Evolutionary conservation across 2,888 invertebrate genomes (phyloP), one percentile per base, ranked within the genome.

Genomic region (Cremastobaeus sp.): DNA sequence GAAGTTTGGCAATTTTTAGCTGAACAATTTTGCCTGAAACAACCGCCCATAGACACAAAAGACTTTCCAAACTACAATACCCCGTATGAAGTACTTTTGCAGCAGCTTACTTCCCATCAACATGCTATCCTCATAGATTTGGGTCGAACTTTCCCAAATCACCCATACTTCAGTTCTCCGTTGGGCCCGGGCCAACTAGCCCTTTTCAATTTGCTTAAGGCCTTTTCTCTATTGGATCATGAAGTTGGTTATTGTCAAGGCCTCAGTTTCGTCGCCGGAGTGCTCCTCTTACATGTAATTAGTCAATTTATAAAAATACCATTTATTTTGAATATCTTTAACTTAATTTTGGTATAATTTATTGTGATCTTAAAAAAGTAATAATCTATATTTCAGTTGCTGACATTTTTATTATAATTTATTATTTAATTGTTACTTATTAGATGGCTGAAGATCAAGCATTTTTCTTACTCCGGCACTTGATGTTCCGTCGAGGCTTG

Each of bases 181-280:
- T 88, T 98, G 32, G 98, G 98, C 0, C 93, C 96, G 0, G 98
- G 98, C 0, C 98, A 98, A 84, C 88, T 98, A 74, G 95, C 97
- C 0, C 88, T 99, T 1, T 99, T 97, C 88, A 98, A 98, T 89
- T 89, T 98, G 14, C 89, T 99, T 20, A 99, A 99, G 88, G 98
- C 98, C 0, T 98, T 98, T 86, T 98, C 98, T 0, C 89, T 98
- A 18, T 88, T 98, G 30, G 98, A 99, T 87, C 94, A 94, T 0
- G 96, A 98, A 83, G 95, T 99, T 0, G 98, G 97, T 0, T 98
- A 98, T 88, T 98, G 98, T 79, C 98, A 99, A 88, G 98, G 98
- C 0, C 90, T 98, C 6, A 97, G 97, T 82, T 99, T 98, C 84
- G 96, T 98, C 1, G 98, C 97, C 71, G 98, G 97, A 8, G 93